Base-by-base conservation (phyloP, 1,140 invertebrate species). In the Bombyx mandarina region DNA sequence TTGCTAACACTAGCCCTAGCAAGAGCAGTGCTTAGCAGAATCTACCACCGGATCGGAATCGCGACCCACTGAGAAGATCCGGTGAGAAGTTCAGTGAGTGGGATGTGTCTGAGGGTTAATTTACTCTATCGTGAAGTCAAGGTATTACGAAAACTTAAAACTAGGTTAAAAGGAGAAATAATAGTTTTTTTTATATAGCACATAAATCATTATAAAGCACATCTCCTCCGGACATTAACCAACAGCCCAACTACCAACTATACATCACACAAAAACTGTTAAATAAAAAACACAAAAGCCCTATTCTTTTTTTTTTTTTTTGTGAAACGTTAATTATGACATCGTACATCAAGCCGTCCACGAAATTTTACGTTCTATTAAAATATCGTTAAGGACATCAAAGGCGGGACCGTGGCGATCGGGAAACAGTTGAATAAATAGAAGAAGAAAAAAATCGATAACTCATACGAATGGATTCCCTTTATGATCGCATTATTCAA, bases 401-500 rank as follows among this genome's bases (percentile, higher is more conserved):
- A 63, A 62, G 63, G 50, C 66, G 62, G 26, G 60, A 26, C 26
- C 62, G n/a, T 26, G 45, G 22, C 6, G 47, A 51, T 22, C 49
- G 52, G 62, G 61, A 67, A 59, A 61, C 44, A 47, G 47, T 56
- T 62, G 61, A 63, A 63, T 58, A 63, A 63, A 66, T 57, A 67
- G 51, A 57, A 56, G 12, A 18, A 18, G 12, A 35, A 35, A 35
- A 35, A 61, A 54, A 22, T 43, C 60, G 50, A 75, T 77, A 76
- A 76, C 67, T 78, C 71, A 78, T 68, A 75, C 66, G 68, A 78
- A 75, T 77, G 73, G 66, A 53, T 73, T 10, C 26, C 12, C 18
- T 45, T 54, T 54, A 54, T 54, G 67, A 65, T 58, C 54, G 49
- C 64, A 73, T 77, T 68, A 79, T 74, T 71, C 68, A 73, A 69